phyloP scores from a whole-genome alignment of 2,113 vertebrate species.

The Polypterus bichir region DNA sequence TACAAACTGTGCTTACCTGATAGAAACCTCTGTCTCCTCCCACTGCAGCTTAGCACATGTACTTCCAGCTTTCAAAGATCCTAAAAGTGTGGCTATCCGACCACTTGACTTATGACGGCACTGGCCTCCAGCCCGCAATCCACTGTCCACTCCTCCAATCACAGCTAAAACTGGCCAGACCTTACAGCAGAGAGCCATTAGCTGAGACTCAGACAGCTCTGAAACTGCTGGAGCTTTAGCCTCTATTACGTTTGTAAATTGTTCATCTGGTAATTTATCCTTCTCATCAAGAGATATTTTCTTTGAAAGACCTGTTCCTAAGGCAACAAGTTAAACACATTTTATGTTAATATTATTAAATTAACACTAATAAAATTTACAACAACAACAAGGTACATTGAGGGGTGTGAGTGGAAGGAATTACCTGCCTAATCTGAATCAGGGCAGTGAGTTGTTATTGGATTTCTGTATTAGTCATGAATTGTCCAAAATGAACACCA shows the following conservation, averaged over 20 bases:
- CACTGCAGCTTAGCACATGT: constrained; percentile 57
- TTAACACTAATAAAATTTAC: too few relatives aligned
- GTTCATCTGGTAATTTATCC: constrained; percentile 15
- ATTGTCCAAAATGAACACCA: too few relatives aligned
- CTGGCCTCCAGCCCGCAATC: constrained; percentile 52
- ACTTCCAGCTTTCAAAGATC: constrained; percentile 55
- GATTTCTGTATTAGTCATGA: too few relatives aligned
- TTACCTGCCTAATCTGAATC: too few relatives aligned
- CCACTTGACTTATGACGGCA: constrained; percentile 52
- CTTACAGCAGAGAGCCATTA: constrained; percentile 44
- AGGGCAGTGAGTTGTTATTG: too few relatives aligned
- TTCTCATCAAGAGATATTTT: constrained; percentile 24
- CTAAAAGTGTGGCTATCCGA: constrained; percentile 49
- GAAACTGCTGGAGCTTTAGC: constrained; percentile 20
- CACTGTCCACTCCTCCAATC: constrained; percentile 57
- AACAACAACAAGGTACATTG: too few relatives aligned
- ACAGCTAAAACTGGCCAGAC: constrained; percentile 61
- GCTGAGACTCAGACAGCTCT: constrained; percentile 44
- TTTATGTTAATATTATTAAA: too few relatives aligned
- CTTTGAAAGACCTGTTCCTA: constrained; percentile 17
- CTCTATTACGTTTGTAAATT: constrained; percentile 17
- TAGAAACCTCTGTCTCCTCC: constrained; percentile 54
- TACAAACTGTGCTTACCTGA: constrained; percentile 40
- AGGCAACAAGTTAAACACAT: too few relatives aligned
- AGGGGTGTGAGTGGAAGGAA: too few relatives aligned